Percentiles rank a stretch among this genome's conserved stretches.
Conservation (phyloP, 2,797 vertebrate genomes). For the Australoheros facetus region DNA sequence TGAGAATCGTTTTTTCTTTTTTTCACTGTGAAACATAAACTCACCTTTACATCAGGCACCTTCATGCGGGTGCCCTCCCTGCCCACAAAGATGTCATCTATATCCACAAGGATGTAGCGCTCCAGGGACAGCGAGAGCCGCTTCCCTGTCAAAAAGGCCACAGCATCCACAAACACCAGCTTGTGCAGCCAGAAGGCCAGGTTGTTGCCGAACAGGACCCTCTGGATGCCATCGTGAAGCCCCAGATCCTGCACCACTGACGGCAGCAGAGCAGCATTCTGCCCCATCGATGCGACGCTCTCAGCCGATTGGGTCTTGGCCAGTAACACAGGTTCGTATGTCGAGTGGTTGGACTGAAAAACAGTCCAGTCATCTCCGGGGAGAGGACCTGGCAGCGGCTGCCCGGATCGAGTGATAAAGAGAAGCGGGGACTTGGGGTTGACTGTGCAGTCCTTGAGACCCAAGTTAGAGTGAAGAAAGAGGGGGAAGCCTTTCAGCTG, state of each 20-base stretch:
- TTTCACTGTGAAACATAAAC: constrained; percentile 13
- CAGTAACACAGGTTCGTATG: constrained; percentile 93
- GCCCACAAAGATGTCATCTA: constrained; percentile 98
- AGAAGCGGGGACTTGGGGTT: constrained; percentile 96
- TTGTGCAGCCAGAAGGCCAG: constrained; percentile 98
- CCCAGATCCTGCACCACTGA: constrained; percentile 98
- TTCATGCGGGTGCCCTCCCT: constrained; percentile 99
- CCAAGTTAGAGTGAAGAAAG: constrained; percentile 97
- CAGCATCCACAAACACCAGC: constrained; percentile 93
- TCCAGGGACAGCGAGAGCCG: constrained; percentile 93
- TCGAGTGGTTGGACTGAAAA: constrained; percentile 99
- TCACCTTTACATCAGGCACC: constrained; percentile 96
- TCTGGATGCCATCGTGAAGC: constrained; percentile 95
- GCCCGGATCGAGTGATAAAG: constrained; percentile 91
- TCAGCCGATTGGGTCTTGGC: constrained; percentile 94
- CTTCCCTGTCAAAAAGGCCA: constrained; percentile 96
- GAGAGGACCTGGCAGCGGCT: constrained; percentile 91
- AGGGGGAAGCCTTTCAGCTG: constrained; percentile 99
- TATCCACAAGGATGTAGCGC: constrained; percentile 95
- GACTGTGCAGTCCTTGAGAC: constrained; percentile 95
- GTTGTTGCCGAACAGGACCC: constrained; percentile 98
- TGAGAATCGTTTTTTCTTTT: not conserved
- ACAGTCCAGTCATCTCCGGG: constrained; percentile 98
- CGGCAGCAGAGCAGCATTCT: constrained; percentile 88
- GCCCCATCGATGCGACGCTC: constrained; percentile 87